Evolutionary conservation across 2,888 invertebrate species (phyloP).

Genomic region (Acrocyrtus sp.): DNA sequence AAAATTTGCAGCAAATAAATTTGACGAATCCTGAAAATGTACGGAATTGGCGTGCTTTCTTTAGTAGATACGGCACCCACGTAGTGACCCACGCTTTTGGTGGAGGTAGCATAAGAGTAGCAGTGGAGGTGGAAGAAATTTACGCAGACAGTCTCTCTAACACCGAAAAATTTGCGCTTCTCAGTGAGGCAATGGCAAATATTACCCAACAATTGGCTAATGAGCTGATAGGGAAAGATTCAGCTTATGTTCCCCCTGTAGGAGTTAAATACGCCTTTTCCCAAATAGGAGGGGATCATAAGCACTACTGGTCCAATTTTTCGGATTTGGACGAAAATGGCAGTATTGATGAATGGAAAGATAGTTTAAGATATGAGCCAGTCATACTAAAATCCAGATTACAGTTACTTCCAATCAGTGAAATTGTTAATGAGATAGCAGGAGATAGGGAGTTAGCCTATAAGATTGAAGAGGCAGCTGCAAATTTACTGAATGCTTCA

Average conservation of each 20-base stretch:
- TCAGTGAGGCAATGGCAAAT: constrained; percentile 18
- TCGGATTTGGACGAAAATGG: constrained; percentile 16
- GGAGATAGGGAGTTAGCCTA: neutral
- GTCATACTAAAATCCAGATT: constrained; percentile 20
- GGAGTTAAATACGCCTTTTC: constrained; percentile 25
- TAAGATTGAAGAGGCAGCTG: constrained; percentile 31
- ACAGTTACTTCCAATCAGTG: constrained; percentile 38
- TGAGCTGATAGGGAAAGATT: constrained; percentile 35
- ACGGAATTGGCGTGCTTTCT: constrained; percentile 28
- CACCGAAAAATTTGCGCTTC: constrained; percentile 11
- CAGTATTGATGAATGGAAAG: constrained; percentile 35
- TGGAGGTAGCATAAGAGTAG: constrained; percentile 25
- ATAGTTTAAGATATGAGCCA: constrained; percentile 39
- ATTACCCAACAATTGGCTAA: constrained; percentile 16
- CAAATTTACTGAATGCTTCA: constrained; percentile 25
- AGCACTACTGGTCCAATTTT: constrained; percentile 30
- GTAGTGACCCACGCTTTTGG: constrained; percentile 25
- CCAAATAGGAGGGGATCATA: constrained; percentile 12
- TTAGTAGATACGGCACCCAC: constrained; percentile 36
- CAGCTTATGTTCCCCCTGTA: constrained; percentile 7
- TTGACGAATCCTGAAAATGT: constrained; percentile 12
- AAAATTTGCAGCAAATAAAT: constrained; percentile 17
- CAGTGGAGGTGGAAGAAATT: neutral
- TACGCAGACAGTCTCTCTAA: constrained; percentile 11
- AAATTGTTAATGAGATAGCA: constrained; percentile 29